Evolutionary conservation across 2,888 invertebrate genomes (phyloP).

Genomic region (Ctena decussata): DNA sequence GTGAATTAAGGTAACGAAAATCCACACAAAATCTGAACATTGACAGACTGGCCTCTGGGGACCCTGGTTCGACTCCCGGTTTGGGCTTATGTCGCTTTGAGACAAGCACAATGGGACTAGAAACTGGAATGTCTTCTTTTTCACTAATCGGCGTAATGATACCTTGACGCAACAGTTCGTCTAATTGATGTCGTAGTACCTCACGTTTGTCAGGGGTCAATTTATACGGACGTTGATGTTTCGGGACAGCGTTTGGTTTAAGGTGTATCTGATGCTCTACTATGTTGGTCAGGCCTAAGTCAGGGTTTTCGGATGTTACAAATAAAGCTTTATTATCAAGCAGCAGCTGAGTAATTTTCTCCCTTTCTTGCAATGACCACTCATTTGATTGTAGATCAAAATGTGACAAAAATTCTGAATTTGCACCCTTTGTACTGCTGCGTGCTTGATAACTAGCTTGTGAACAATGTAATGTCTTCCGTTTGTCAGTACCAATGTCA

Average conservation of each 20-base stretch:
- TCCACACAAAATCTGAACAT: conserved; percentile 32
- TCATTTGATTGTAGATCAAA: background rate
- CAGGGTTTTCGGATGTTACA: conserved; percentile 17
- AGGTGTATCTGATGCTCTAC: conserved; percentile 30
- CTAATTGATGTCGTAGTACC: conserved; percentile 34
- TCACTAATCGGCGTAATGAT: conserved; percentile 30
- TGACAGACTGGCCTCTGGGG: conserved; percentile 43
- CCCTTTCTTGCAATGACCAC: background rate
- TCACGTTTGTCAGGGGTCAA: conserved; percentile 24
- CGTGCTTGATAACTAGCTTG: too few relatives aligned
- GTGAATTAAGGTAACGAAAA: conserved; percentile 38
- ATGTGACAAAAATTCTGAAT: background rate
- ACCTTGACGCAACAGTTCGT: conserved; percentile 34
- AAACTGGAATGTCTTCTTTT: conserved; percentile 27
- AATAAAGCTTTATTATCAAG: conserved; percentile 17
- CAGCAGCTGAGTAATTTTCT: background rate
- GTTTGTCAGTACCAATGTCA: background rate
- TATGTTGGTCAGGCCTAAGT: background rate
- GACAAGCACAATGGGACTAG: conserved; percentile 43
- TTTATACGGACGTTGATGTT: conserved; percentile 38
- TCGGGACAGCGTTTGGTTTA: conserved; percentile 18
- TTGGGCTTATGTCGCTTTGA: conserved; percentile 35
- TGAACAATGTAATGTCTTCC: too few relatives aligned
- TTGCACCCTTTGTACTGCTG: background rate
- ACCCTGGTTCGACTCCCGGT: background rate